A percentile compares a stretch with the other conserved stretches of the same genome.
Conservation (phyloP, 2,113 vertebrate species). For the Empidonax traillii region DNA sequence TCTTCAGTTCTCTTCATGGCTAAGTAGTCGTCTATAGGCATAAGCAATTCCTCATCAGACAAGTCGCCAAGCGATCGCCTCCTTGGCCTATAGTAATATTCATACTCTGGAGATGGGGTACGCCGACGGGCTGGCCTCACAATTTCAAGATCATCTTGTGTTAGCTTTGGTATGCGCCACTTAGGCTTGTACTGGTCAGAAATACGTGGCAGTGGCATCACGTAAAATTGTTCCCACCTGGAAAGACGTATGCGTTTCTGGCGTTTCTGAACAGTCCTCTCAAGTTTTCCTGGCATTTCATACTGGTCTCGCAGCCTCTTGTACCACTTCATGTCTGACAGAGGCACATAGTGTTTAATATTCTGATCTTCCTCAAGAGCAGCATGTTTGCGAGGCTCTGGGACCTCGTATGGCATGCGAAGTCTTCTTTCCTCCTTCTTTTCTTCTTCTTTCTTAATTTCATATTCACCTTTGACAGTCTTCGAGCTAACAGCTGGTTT, state of each 20-base stretch:
- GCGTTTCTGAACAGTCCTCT: conserved; percentile 88
- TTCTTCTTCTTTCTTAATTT: conserved; percentile 86
- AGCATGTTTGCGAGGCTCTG: conserved; percentile 79
- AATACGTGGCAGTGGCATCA: conserved; percentile 93
- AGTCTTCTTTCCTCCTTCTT: conserved; percentile 90
- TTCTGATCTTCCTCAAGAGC: conserved; percentile 86
- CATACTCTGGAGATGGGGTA: conserved; percentile 86
- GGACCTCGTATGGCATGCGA: conserved; percentile 93
- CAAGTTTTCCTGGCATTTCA: conserved; percentile 95
- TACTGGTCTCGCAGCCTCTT: conserved; percentile 94
- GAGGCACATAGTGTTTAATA: conserved; percentile 92
- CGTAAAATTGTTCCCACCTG: conserved; percentile 97
- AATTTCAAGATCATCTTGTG: conserved; percentile 94
- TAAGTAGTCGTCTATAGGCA: conserved; percentile 93
- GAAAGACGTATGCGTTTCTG: conserved; percentile 96
- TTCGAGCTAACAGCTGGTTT: conserved; percentile 93
- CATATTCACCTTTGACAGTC: conserved; percentile 88
- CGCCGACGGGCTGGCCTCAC: conserved; percentile 92
- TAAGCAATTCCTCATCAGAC: conserved; percentile 92
- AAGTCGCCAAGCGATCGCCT: conserved; percentile 91
- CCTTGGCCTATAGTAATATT: conserved; percentile 86
- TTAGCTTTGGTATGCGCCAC: conserved; percentile 88
- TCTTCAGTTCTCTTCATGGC: conserved; percentile 95
- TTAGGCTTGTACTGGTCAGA: conserved; percentile 93
- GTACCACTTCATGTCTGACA: conserved; percentile 99